Base-by-base conservation (phyloP, 2,888 invertebrate species). In the Hirtodrosophila alboralis region DNA sequence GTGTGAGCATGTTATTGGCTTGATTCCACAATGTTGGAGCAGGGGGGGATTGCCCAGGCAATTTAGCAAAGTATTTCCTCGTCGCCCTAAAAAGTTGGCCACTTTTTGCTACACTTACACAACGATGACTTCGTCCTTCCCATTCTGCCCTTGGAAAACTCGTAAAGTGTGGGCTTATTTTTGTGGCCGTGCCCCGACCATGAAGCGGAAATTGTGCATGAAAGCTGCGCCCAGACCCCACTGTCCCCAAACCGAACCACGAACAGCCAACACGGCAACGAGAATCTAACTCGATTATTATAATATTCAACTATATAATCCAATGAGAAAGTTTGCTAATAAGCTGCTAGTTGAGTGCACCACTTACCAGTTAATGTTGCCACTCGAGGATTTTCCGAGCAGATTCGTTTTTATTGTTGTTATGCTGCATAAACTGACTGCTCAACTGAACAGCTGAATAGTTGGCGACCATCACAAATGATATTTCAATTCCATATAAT, bases 1-100 rank as follows among this genome's bases (percentile, higher is more conserved):
- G 79, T 66, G 65, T 52, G 52, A 12, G 26, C 41, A 51, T 59
- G 54, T 51, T 68, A 68, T 59, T 67, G 72, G 62, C 41, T 62
- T 44, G 37, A 31, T 38, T 41, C 38, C 30, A 36, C 21, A 10
- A n/a, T 53, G 23, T 13, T 14, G 27, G 13, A 12, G 33, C 28
- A 8, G 26, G 9, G 18, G 26, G 21, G 21, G 41, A 38, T 36
- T 51, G 81, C 75, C 64, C 79, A 68, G 69, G 79, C 83, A 81
- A 81, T 81, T 81, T 81, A 79, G 83, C 72, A 84, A 84, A 84
- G 85, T 79, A 81, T 81, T 84, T 81, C 83, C 76, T 77, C 38
- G 80, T 54, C 56, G 75, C 72, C 72, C 72, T 68, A 83, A 83
- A 79, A 76, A 79, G 84, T 84, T 79, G 68, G 40, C 81, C 72